phyloP scores from a whole-genome alignment of 2,888 invertebrate species.

The Microctonus brassicae region DNA sequence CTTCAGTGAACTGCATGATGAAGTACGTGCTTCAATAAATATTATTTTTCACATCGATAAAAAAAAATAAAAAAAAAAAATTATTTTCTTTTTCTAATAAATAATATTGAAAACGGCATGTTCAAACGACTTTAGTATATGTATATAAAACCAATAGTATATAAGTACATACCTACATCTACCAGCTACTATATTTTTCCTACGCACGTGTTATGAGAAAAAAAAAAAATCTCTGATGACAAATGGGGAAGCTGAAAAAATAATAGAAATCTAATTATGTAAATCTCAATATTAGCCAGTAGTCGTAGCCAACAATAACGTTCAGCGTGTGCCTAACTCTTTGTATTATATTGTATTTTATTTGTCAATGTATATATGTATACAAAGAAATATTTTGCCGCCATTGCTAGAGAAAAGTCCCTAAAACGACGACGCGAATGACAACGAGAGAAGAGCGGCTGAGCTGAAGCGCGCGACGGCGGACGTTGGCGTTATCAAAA shows the following conservation, averaged over 20 bases:
- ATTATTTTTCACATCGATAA: background rate
- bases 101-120: background rate
- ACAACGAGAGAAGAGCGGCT: constrained; percentile 29
- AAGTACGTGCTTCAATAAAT: constrained; percentile 4
- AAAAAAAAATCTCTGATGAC: constrained; percentile 39
- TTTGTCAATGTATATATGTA: constrained; percentile 19
- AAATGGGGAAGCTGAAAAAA: constrained; percentile 50
- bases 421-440: background rate
- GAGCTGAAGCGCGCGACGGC: constrained; percentile 9
- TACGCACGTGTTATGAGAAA: constrained; percentile 58
- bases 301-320: constrained; percentile 49
- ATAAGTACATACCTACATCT: no score
- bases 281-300: constrained; percentile 63
- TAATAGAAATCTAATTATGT: constrained; percentile 65
- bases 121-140: constrained; percentile 32
- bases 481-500: constrained; percentile 61
- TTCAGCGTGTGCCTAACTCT: background rate
- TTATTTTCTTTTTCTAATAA: background rate
- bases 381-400: constrained; percentile 9
- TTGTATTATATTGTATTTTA: constrained; percentile 5
- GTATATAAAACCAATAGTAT: no score
- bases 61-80: background rate
- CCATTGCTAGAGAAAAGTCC: background rate
- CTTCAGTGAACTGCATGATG: background rate
- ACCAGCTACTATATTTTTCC: constrained; percentile 52